A percentile compares a stretch with the other conserved stretches of the same genome.
Conservation (phyloP, 2,888 invertebrate genomes). For the Drosophila mulleri region DNA sequence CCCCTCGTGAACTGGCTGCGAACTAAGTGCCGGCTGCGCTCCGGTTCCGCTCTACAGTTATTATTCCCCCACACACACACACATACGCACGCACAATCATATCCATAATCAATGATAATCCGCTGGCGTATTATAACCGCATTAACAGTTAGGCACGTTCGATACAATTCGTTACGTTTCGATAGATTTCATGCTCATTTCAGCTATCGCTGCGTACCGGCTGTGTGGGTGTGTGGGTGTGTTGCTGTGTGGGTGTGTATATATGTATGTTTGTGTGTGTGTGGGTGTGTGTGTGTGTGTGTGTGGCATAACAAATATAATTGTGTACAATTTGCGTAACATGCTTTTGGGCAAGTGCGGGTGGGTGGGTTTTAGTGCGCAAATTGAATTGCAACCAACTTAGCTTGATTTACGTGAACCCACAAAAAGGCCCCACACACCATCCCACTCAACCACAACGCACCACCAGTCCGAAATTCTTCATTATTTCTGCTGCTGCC, state of each 20-base stretch:
- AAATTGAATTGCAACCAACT: constrained; percentile 72
- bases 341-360: constrained; percentile 19
- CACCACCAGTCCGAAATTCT: constrained; percentile 47
- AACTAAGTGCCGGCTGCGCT: constrained; percentile 20
- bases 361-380: constrained; percentile 15
- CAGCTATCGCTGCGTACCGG: constrained; percentile 45
- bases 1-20: constrained; percentile 16
- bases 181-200: constrained; percentile 76
- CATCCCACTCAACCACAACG: background rate
- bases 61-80: constrained; percentile 35
- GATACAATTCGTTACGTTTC: constrained; percentile 76
- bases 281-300: background rate
- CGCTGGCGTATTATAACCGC: constrained; percentile 80
- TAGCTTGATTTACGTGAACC: constrained; percentile 33
- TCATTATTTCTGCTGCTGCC: constrained; percentile 59
- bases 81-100: constrained; percentile 42
- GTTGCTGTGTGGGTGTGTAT: background rate
- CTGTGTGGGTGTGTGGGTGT: background rate
- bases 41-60: constrained; percentile 53
- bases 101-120: constrained; percentile 80
- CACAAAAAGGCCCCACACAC: constrained; percentile 20
- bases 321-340: constrained; percentile 70
- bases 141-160: constrained; percentile 80
- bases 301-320: constrained; percentile 62
- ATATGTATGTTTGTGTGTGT: background rate